Conservation (phyloP, 2,797 vertebrate genomes). For the Hyperoplus lanceolatus region DNA sequence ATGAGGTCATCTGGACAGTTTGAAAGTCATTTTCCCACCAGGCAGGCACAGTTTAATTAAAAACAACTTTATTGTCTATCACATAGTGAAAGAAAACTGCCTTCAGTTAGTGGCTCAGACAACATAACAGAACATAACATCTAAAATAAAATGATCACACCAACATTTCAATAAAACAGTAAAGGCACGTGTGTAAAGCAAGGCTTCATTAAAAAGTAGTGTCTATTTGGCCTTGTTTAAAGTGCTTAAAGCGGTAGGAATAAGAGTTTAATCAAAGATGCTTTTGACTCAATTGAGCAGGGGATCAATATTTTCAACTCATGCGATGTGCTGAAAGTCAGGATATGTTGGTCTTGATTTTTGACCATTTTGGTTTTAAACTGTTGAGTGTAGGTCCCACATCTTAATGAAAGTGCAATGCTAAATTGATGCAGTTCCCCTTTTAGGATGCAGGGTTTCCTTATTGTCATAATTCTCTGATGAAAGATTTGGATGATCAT, state of each 20-base stretch:
- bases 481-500: slow-evolving; percentile 5
- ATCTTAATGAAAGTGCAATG: neutral
- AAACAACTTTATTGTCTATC: too few relatives aligned
- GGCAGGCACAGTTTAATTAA: neutral
- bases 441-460: neutral
- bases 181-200: too few relatives aligned
- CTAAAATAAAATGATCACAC: too few relatives aligned
- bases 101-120: too few relatives aligned
- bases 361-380: neutral
- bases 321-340: neutral
- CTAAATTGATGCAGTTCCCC: neutral
- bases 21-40: neutral
- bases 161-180: too few relatives aligned
- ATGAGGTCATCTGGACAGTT: neutral
- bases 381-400: neutral
- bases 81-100: too few relatives aligned
- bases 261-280: neutral
- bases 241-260: too few relatives aligned
- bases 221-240: too few relatives aligned
- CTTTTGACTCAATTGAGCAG: neutral
- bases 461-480: neutral
- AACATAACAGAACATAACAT: too few relatives aligned
- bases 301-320: neutral
- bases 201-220: too few relatives aligned
- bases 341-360: neutral